Conservation (phyloP, 1,140 invertebrate species). For the Adoxophyes honmai region DNA sequence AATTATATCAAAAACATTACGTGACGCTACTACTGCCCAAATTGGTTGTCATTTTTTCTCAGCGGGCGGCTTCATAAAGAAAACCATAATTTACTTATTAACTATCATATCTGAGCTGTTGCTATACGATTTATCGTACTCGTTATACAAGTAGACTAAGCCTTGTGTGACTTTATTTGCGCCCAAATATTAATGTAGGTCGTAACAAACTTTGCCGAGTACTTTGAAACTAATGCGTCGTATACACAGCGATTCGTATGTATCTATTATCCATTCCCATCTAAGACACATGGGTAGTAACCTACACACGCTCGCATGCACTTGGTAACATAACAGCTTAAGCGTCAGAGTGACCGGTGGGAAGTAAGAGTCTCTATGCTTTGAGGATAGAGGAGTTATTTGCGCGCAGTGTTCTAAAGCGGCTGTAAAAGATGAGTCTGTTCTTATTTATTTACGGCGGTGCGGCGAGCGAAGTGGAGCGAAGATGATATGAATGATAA, state of each 20-base stretch:
- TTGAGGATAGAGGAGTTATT: conserved; percentile 27
- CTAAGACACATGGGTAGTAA: conserved; percentile 67
- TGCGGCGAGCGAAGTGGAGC: conserved; percentile 76
- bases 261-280: conserved; percentile 58
- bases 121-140: too few species aligned
- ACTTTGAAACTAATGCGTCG: conserved; percentile 47
- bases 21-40: too few species aligned
- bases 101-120: too few species aligned
- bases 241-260: conserved; percentile 28
- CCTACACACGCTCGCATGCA: conserved; percentile 52
- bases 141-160: background rate
- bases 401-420: conserved; percentile 27
- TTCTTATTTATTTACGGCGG: conserved; percentile 77
- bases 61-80: too few species aligned
- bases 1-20: too few species aligned
- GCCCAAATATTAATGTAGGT: conserved; percentile 21
- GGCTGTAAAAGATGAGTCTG: conserved; percentile 76
- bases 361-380: conserved; percentile 26
- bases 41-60: too few species aligned
- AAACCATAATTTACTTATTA: too few species aligned
- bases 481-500: conserved; percentile 78
- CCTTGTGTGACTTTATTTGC: background rate
- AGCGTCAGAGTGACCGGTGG: conserved; percentile 8
- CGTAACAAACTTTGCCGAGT: conserved; percentile 42
- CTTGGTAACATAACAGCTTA: conserved; percentile 31